Evolutionary conservation across 2,888 invertebrate species (phyloP).

Genomic region (Caenorhabditis virilis): DNA sequence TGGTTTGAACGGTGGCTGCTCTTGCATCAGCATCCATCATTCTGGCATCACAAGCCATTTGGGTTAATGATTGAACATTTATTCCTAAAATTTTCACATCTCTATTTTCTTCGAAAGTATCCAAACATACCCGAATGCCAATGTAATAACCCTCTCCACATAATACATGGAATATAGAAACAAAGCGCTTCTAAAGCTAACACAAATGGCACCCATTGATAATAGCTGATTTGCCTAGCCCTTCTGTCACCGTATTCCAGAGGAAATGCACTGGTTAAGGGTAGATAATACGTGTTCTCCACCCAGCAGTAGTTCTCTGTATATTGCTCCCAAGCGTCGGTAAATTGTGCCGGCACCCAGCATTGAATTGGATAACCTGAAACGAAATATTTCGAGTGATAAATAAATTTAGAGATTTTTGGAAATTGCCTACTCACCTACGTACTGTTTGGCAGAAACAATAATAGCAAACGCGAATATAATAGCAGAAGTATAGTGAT

Average conservation of each 20-base stretch:
- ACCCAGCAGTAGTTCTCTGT: constrained; percentile 73
- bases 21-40: constrained; percentile 69
- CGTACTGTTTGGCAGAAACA: constrained; percentile 70
- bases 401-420: not conserved
- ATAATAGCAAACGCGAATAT: constrained; percentile 70
- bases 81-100: constrained; percentile 66
- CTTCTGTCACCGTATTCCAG: constrained; percentile 69
- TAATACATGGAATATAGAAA: constrained; percentile 72
- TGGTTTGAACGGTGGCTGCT: constrained; percentile 68
- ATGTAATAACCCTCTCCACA: constrained; percentile 71
- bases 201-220: constrained; percentile 71
- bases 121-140: constrained; percentile 68
- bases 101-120: constrained; percentile 6
- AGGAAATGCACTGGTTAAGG: constrained; percentile 70
- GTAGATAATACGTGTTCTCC: constrained; percentile 72
- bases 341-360: constrained; percentile 73
- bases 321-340: constrained; percentile 72
- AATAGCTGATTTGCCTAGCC: constrained; percentile 68
- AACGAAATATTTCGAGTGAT: not conserved
- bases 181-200: constrained; percentile 72
- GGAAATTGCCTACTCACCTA: constrained; percentile 50
- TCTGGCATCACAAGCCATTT: constrained; percentile 70
- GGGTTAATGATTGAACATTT: constrained; percentile 71
- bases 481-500: constrained; percentile 69
- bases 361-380: constrained; percentile 68